These are phyloP conservation scores for Noctuana brunneofusca DNA, from an alignment of 2,888 invertebrate species.

Conservation along the genomic window DNA sequence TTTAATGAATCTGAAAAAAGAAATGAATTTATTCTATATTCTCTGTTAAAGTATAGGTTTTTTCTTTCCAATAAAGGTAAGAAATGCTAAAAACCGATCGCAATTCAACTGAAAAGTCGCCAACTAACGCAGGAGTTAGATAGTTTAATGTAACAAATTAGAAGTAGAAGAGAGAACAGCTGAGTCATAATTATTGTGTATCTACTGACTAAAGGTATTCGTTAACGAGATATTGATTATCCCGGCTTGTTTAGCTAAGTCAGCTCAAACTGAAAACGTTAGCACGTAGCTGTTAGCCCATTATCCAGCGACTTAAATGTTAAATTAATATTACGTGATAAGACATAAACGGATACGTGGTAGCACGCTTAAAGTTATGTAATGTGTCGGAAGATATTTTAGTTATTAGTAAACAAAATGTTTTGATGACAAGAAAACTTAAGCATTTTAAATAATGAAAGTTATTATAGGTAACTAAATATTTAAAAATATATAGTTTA, in stretches of 20 bases:
- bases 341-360: not conserved
- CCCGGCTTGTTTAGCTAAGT: slow-evolving; percentile 4
- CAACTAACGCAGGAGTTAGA: not conserved
- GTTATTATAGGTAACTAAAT: no score
- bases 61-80: no score
- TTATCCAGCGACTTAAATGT: slow-evolving; percentile 2
- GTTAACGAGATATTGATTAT: slow-evolving; percentile 28
- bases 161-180: slow-evolving; percentile 4
- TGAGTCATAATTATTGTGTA: slow-evolving; percentile 27
- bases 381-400: no score
- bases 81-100: not conserved
- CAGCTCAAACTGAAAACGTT: slow-evolving; percentile 12
- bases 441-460: no score
- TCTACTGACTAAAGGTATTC: slow-evolving; percentile 17
- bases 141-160: slow-evolving; percentile 18
- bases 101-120: not conserved
- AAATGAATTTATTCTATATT: no score
- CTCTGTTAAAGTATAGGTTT: no score
- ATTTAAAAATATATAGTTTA: no score
- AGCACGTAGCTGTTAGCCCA: slow-evolving; percentile 2
- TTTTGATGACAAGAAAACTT: no score
- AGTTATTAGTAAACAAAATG: no score
- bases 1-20: no score
- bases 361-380: not conserved
- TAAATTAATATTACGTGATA: not conserved